Evolutionary conservation across 2,888 invertebrate species (phyloP).

Genomic region (Strigamia crassipes): DNA sequence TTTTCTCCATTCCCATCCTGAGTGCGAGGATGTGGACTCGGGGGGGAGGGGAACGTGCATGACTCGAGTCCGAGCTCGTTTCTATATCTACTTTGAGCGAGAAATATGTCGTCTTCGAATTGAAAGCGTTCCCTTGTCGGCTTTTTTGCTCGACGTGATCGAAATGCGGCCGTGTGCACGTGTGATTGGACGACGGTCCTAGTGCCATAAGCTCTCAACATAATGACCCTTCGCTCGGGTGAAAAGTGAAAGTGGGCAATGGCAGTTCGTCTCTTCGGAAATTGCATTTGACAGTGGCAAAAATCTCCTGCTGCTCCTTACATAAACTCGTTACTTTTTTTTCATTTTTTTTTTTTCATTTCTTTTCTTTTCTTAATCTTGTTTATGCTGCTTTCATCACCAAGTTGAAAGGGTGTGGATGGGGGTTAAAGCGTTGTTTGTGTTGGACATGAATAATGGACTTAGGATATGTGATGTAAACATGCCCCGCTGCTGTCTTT

Average conservation of each 20-base stretch:
- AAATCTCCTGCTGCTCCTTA: constrained; percentile 9
- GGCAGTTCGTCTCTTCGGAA: constrained; percentile 5
- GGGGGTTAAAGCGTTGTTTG: constrained; percentile 31
- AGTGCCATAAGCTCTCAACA: background rate
- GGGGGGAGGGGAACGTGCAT: background rate
- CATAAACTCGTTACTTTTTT: constrained; percentile 3
- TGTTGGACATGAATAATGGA: constrained; percentile 19
- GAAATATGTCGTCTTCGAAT: constrained; percentile 34
- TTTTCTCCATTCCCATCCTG: constrained; percentile 16
- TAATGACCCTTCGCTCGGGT: background rate
- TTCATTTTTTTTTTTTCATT: background rate
- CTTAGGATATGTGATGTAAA: constrained; percentile 20
- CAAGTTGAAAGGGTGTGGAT: constrained; percentile 19
- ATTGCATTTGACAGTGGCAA: constrained; percentile 34
- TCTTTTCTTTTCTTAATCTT: background rate
- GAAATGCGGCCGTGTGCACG: constrained; percentile 22
- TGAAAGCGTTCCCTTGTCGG: constrained; percentile 37
- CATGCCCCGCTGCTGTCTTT: constrained; percentile 37
- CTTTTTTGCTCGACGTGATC: constrained; percentile 24
- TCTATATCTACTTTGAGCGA: constrained; percentile 16
- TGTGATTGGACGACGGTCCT: constrained; percentile 17
- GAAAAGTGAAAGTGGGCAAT: constrained; percentile 19
- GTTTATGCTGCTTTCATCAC: constrained; percentile 25
- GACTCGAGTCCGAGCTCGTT: background rate
- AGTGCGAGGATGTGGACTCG: background rate